Evolutionary conservation across 2,797 vertebrate species (phyloP).

Genomic region (Helostoma temminkii): DNA sequence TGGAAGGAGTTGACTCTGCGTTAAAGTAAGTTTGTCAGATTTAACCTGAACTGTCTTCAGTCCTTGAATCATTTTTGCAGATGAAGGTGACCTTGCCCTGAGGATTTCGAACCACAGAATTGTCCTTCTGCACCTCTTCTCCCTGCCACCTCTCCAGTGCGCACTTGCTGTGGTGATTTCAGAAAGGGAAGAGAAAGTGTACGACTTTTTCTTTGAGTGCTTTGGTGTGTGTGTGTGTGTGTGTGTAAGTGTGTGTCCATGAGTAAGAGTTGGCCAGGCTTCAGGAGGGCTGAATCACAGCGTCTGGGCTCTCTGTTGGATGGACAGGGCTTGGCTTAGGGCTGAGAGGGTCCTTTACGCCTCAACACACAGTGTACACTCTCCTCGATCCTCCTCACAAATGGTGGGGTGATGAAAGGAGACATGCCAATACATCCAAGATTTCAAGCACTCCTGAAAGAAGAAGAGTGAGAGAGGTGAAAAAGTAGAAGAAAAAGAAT

Average conservation of each 20-base stretch:
- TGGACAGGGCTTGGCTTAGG: slow-evolving; percentile 82
- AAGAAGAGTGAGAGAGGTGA: slow-evolving; percentile 30
- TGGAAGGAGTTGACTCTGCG: slow-evolving; percentile 69
- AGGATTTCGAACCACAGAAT: slow-evolving; percentile 64
- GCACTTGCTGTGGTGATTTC: slow-evolving; percentile 58
- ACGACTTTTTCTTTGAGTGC: slow-evolving; percentile 69
- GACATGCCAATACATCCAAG: slow-evolving; percentile 74
- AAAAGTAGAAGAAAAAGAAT: slow-evolving; percentile 37
- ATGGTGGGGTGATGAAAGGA: slow-evolving; percentile 70
- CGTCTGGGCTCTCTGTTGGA: slow-evolving; percentile 81
- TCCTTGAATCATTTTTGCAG: slow-evolving; percentile 40
- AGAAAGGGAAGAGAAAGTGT: slow-evolving; percentile 60
- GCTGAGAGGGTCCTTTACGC: slow-evolving; percentile 84
- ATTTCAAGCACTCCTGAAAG: slow-evolving; percentile 64
- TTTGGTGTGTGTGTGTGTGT: slow-evolving; percentile 53
- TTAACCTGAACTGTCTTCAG: slow-evolving; percentile 58
- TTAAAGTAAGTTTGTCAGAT: slow-evolving; percentile 73
- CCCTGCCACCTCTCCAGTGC: slow-evolving; percentile 24
- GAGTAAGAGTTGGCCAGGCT: slow-evolving; percentile 77
- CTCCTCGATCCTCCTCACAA: slow-evolving; percentile 75
- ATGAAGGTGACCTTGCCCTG: slow-evolving; percentile 76
- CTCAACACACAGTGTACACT: slow-evolving; percentile 74
- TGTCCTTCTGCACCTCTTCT: slow-evolving; percentile 45
- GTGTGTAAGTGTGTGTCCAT: slow-evolving; percentile 35
- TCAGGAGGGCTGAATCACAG: slow-evolving; percentile 84